Evolutionary conservation across 2,113 vertebrate species (phyloP).

Genomic region (Centropristis striata): DNA sequence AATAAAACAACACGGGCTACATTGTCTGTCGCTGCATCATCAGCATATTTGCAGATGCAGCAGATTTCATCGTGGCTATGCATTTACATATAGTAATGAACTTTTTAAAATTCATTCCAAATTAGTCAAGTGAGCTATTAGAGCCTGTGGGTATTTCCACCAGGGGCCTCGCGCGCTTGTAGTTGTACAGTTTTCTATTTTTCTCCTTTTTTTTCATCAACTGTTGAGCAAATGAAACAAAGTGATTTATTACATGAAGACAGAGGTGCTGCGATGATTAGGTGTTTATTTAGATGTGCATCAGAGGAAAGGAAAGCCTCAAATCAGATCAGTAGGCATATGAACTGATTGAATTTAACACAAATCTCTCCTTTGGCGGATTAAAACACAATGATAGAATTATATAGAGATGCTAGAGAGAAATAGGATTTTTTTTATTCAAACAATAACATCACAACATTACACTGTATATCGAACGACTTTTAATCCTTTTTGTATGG

Average conservation of each 20-base stretch:
- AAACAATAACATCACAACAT: conserved; percentile 1
- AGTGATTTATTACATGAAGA: conserved; percentile 51
- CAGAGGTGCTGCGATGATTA: conserved; percentile 46
- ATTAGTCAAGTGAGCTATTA: conserved; percentile 81
- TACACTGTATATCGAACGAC: conserved; percentile 1
- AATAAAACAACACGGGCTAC: conserved; percentile 74
- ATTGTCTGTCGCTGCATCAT: conserved; percentile 73
- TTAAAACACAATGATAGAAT: conserved; percentile 49
- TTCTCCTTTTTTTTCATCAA: conserved; percentile 30
- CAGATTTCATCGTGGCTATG: conserved; percentile 74
- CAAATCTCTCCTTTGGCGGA: conserved; percentile 59
- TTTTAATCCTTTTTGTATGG: conserved; percentile 6
- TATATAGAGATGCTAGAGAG: conserved; percentile 12
- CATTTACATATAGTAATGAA: conserved; percentile 87
- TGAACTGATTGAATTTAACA: conserved; percentile 53
- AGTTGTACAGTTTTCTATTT: conserved; percentile 35
- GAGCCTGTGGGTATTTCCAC: conserved; percentile 72
- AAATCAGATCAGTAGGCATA: conserved; percentile 46
- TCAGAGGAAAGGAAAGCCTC: conserved; percentile 48
- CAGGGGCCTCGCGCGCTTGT: conserved; percentile 36
- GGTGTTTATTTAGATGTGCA: conserved; percentile 64
- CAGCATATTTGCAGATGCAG: conserved; percentile 83
- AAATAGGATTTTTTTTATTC: not conserved
- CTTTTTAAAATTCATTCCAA: conserved; percentile 78
- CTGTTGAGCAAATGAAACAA: conserved; percentile 38